Evolutionary conservation across 23 tunicate species (phyloP).

Genomic region (Botrylloides violaceus): DNA sequence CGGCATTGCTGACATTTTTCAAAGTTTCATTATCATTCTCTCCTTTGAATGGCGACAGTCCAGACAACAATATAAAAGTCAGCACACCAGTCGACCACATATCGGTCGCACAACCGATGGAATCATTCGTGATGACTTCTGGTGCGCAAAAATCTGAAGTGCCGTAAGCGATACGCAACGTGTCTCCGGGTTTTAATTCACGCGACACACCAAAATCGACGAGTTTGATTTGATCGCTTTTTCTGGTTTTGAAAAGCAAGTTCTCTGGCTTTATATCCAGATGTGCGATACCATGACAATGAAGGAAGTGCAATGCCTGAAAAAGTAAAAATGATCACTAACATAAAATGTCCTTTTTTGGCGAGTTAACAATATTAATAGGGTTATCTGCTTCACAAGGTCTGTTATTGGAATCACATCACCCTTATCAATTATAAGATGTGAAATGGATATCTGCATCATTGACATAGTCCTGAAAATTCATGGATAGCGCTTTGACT

Average conservation of each 20-base stretch:
- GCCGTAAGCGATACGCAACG: slow-evolving; percentile 61
- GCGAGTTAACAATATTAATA: background rate
- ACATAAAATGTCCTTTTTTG: background rate
- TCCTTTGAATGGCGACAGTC: slow-evolving; percentile 85
- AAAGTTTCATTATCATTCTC: slow-evolving; percentile 66
- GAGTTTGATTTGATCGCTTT: slow-evolving; percentile 66
- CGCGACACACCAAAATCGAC: slow-evolving; percentile 83
- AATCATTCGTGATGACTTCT: slow-evolving; percentile 76
- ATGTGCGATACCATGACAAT: slow-evolving; percentile 64
- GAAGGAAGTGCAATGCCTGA: slow-evolving; percentile 59
- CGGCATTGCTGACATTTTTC: slow-evolving; percentile 63
- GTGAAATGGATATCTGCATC: background rate
- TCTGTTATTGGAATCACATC: background rate
- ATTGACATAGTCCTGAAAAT: no score
- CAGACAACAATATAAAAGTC: slow-evolving; percentile 66
- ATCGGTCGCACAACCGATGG: slow-evolving; percentile 71
- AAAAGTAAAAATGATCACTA: background rate
- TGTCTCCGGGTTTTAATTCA: slow-evolving; percentile 79
- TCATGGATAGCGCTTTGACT: no score
- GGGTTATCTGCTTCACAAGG: background rate
- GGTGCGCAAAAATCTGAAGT: slow-evolving; percentile 95
- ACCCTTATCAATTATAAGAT: background rate
- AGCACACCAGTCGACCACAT: slow-evolving; percentile 96
- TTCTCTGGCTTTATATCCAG: slow-evolving; percentile 92
- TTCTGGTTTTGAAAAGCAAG: slow-evolving; percentile 63